Base-by-base conservation (phyloP, 2,797 vertebrate species). In the Melanitta fusca region DNA sequence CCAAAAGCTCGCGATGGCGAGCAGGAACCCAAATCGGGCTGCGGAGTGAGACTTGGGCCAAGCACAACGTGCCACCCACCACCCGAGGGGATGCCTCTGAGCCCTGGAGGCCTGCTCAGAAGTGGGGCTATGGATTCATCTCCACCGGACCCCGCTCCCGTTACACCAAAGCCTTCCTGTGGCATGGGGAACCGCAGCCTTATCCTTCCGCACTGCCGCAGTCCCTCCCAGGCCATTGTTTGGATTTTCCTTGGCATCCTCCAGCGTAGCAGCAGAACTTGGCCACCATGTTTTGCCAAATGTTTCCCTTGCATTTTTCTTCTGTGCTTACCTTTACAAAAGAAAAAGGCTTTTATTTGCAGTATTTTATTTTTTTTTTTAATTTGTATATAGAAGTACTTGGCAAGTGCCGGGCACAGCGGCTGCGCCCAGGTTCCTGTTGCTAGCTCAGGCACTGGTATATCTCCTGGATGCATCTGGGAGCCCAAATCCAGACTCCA, bases 171-270 rank as follows among this genome's bases (percentile, higher is more conserved):
- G 53, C 72, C 56, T 84, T 95, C 91, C 56, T 65, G 10, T 10
- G 68, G 82, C 88, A 28, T 25, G 41, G 13, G 7, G 82, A 96
- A 91, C 95, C 1, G 1, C 91, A 84, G 88, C 96, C 96, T 96
- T 95, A 65, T 93, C 97, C 96, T 98, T 98, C 98, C 94, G n/a
- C 87, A 71, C 17, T 39, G 28, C 68, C 1, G 1, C 12, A 28
- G 78, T 75, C 78, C 94, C 88, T 94, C 92, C 86, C 91, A 62
- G 21, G 6, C 95, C 32, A 96, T 97, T 97, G 97, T 98, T 95
- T 74, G 9, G 68, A 41, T 94, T 93, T 92, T 89, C 94, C 85
- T 95, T 94, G 97, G 96, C 95, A 89, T 95, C 81, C 56, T 80
- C 43, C 70, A 86, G 51, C 0, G 0, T 6, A 58, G 88, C 60